Conservation (phyloP, 35 echinoderm and acorn worm genomes). For the Amphiura filiformis region DNA sequence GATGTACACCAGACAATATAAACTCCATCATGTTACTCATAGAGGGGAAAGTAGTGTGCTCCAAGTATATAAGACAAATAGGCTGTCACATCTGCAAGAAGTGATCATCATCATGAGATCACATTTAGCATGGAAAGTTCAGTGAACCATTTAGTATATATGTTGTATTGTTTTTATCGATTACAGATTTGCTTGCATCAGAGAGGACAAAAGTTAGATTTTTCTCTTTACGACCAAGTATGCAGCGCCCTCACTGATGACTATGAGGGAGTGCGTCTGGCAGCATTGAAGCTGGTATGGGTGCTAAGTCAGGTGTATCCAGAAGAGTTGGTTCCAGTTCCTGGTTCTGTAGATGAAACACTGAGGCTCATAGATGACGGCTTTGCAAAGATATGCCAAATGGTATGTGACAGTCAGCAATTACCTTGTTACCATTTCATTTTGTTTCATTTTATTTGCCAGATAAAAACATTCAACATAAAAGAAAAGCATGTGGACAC, state of each 20-base stretch:
- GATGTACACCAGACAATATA: too few relatives aligned
- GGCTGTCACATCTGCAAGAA: not conserved
- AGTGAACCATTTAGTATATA: too few relatives aligned
- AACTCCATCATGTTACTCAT: too few relatives aligned
- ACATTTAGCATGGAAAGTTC: too few relatives aligned
- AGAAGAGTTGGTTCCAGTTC: slow-evolving; percentile 67
- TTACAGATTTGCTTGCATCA: slow-evolving; percentile 78
- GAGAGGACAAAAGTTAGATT: slow-evolving; percentile 69
- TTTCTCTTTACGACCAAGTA: slow-evolving; percentile 70
- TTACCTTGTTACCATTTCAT: too few relatives aligned
- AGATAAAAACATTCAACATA: too few relatives aligned
- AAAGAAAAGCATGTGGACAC: too few relatives aligned
- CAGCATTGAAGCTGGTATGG: slow-evolving; percentile 86
- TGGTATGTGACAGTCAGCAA: slow-evolving; percentile 53
- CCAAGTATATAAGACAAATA: not conserved
- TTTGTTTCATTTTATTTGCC: too few relatives aligned
- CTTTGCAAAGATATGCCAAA: slow-evolving; percentile 95
- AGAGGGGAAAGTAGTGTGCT: too few relatives aligned
- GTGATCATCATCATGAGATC: not conserved
- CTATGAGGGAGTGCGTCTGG: slow-evolving; percentile 74
- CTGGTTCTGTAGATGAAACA: slow-evolving; percentile 41
- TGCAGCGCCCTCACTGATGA: slow-evolving; percentile 78
- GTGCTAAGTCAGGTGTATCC: slow-evolving; percentile 88
- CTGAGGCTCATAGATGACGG: slow-evolving; percentile 92
- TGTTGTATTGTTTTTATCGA: not conserved